Conservation (phyloP, 2,888 invertebrate genomes). For the Chaetogeoica ovagalla region DNA sequence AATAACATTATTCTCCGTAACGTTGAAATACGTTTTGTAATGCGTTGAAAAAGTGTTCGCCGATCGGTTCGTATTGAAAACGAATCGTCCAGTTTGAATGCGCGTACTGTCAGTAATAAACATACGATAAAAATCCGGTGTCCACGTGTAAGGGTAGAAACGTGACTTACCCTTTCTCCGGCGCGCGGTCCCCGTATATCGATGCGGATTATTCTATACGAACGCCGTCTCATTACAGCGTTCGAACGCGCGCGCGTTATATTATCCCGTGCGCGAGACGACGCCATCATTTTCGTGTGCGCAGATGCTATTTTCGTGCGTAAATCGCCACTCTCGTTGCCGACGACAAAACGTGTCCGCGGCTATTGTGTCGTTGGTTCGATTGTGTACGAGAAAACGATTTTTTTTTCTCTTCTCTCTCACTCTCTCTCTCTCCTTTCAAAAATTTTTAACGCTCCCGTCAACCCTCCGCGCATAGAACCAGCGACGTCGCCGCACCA, state of each 20-base stretch:
- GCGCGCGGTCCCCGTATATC: no score
- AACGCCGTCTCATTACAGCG: no score
- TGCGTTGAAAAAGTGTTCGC: no score
- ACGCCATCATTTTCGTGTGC: slow-evolving; percentile 24
- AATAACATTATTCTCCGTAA: no score
- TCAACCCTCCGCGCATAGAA: not conserved
- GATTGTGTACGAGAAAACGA: not conserved
- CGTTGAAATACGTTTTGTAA: no score
- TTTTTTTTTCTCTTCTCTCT: slow-evolving; percentile 3
- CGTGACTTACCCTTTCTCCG: slow-evolving; percentile 31
- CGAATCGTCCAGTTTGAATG: no score
- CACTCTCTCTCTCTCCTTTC: not conserved
- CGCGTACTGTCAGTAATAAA: no score
- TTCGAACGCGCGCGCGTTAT: not conserved
- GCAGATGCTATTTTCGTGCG: slow-evolving; percentile 17
- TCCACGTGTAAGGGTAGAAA: not conserved
- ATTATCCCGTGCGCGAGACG: not conserved
- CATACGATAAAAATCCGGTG: no score
- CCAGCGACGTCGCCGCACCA: no score
- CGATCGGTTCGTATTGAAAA: no score
- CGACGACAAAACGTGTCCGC: slow-evolving; percentile 15
- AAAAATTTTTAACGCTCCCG: not conserved
- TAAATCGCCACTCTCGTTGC: not conserved
- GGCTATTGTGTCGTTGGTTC: slow-evolving; percentile 10
- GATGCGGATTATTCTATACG: no score